Evolutionary conservation across 1,140 invertebrate genomes (phyloP).

Genomic region (Atta colombica): DNA sequence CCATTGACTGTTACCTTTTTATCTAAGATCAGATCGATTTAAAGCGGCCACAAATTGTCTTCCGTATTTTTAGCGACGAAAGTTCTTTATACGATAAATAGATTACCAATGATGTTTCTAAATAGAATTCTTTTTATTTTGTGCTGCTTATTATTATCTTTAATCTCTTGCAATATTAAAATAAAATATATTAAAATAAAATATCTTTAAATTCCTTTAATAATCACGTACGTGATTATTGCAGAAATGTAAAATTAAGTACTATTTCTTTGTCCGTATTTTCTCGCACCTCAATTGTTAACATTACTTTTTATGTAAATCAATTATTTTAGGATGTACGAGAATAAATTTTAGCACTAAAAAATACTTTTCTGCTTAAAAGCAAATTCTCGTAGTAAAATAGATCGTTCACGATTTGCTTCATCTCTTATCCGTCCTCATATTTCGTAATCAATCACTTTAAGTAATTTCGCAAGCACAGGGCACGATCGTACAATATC

Average conservation of each 20-base stretch:
- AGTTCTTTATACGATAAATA: not conserved
- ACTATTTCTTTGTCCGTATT: not conserved
- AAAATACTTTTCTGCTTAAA: not conserved
- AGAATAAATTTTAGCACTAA: not conserved
- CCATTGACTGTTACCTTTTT: constrained; percentile 12
- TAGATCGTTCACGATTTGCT: not conserved
- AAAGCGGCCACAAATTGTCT: not conserved
- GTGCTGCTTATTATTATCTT: not conserved
- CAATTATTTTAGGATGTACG: not conserved
- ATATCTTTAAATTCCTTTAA: not conserved
- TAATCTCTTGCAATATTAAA: no score
- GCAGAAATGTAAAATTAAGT: no score
- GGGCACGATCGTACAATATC: not conserved
- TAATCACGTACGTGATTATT: no score
- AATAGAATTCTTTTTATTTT: not conserved
- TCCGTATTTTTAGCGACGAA: constrained; percentile 23
- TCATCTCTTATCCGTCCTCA: not conserved
- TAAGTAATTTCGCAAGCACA: constrained; percentile 32
- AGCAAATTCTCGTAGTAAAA: not conserved
- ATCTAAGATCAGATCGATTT: not conserved
- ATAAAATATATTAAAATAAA: not conserved
- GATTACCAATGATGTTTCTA: not conserved
- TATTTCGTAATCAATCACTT: constrained; percentile 48
- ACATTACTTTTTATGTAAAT: not conserved
- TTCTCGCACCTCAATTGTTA: not conserved